Conservation (phyloP, 2,797 vertebrate genomes). For the Rhabdomys pumilio region DNA sequence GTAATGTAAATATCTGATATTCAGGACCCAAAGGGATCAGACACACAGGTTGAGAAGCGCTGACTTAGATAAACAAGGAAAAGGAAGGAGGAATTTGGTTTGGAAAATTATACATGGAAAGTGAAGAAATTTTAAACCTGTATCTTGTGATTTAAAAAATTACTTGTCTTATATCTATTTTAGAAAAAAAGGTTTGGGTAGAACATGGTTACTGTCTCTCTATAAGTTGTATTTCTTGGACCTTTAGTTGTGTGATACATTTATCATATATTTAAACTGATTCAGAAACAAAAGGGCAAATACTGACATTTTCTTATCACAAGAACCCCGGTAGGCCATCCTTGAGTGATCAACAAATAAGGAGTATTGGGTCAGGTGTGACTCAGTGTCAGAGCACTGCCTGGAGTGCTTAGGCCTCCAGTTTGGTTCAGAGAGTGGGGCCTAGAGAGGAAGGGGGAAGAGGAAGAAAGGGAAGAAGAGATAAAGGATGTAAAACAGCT, state of each 20-base stretch:
- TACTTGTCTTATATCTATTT: background rate
- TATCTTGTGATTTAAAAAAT: background rate
- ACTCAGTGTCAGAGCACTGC: background rate
- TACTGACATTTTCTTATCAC: background rate
- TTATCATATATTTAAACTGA: background rate
- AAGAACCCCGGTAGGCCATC: background rate
- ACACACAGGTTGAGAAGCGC: background rate
- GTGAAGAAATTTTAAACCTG: background rate
- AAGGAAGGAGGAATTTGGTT: slow-evolving; percentile 1
- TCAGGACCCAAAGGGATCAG: background rate
- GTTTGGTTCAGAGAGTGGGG: background rate
- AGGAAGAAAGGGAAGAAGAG: background rate
- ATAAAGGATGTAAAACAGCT: background rate
- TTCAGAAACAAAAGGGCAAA: slow-evolving; percentile 19
- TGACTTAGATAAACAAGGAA: background rate
- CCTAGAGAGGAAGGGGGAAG: background rate
- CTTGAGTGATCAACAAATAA: background rate
- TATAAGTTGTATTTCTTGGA: background rate
- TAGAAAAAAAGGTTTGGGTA: background rate
- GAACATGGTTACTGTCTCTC: background rate
- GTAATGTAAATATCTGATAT: background rate
- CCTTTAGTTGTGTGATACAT: background rate
- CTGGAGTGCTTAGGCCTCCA: background rate
- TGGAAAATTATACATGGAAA: background rate
- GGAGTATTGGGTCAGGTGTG: too few relatives aligned